phyloP scores from a whole-genome alignment of 2,888 invertebrate genomes.

The Psylliodes chrysocephalus region DNA sequence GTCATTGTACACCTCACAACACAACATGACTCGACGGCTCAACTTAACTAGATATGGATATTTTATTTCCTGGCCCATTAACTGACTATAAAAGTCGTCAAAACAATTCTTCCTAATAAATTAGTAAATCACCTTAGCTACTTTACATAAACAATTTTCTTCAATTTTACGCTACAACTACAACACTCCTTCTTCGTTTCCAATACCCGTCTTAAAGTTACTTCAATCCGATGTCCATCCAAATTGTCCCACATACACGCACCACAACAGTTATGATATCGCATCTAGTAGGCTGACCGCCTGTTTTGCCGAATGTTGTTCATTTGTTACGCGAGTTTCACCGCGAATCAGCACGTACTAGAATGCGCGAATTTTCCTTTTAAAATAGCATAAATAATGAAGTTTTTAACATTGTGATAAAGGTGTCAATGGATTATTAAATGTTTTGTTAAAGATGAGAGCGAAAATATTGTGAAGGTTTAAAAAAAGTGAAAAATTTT shows the following conservation, averaged over 20 bases:
- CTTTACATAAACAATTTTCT: not conserved
- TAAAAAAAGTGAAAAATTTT: not conserved
- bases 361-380: slow-evolving; percentile 2
- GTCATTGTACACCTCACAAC: no score
- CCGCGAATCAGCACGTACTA: slow-evolving; percentile 33
- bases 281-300: slow-evolving; percentile 52
- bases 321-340: slow-evolving; percentile 39
- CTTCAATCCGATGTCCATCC: not conserved
- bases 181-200: not conserved
- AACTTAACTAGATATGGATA: no score
- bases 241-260: slow-evolving; percentile 49
- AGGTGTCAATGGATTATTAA: not conserved
- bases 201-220: not conserved
- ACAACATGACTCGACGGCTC: no score
- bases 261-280: slow-evolving; percentile 60
- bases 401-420: not conserved
- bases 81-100: no score
- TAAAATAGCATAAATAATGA: slow-evolving; percentile 15
- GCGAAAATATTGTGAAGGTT: not conserved
- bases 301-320: slow-evolving; percentile 32
- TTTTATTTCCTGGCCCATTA: no score
- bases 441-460: not conserved
- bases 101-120: no score
- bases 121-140: no score
- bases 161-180: not conserved